Conservation (phyloP, 2,888 invertebrate species). For the Theretra japonica region DNA sequence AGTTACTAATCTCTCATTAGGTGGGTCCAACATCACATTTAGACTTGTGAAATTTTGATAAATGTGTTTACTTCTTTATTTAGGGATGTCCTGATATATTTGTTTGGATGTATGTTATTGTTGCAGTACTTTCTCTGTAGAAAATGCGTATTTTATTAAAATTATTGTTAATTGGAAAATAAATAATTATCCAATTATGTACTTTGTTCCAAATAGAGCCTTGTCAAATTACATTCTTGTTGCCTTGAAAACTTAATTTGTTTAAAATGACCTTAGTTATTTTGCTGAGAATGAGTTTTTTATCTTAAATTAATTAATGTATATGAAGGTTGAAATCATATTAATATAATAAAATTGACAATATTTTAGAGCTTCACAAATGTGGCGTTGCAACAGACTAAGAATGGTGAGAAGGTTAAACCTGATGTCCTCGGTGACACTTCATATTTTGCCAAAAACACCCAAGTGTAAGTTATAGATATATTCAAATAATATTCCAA, state of each 20-base stretch:
- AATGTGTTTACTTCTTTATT: neutral
- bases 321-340: neutral
- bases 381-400: slow-evolving; percentile 81
- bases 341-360: slow-evolving; percentile 29
- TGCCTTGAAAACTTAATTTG: slow-evolving; percentile 4
- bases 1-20: too few species aligned
- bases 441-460: slow-evolving; percentile 82
- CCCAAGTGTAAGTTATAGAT: slow-evolving; percentile 80
- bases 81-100: neutral
- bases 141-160: too few species aligned
- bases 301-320: too few species aligned
- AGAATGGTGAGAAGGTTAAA: slow-evolving; percentile 76
- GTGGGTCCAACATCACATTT: neutral
- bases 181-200: too few species aligned
- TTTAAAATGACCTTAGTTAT: too few species aligned
- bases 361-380: slow-evolving; percentile 84
- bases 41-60: neutral
- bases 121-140: too few species aligned
- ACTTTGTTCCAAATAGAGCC: too few species aligned
- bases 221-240: neutral
- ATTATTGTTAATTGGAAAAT: too few species aligned
- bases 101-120: neutral
- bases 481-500: slow-evolving; percentile 23
- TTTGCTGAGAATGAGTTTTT: too few species aligned
- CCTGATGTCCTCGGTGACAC: slow-evolving; percentile 80